Evolutionary conservation across 2,113 vertebrate genomes (phyloP).

Genomic region (Nibea albiflora): DNA sequence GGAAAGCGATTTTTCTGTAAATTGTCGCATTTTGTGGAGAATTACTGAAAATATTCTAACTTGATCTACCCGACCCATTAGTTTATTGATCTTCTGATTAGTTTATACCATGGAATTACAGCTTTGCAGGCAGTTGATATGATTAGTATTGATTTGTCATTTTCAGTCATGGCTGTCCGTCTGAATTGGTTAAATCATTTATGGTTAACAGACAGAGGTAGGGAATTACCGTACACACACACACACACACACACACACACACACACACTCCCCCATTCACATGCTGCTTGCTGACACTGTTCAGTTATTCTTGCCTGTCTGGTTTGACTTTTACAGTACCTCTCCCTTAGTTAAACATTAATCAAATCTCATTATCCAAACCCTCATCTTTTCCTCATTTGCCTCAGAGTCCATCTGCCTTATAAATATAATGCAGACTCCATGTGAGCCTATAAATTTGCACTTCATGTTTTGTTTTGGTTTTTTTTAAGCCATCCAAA

Average conservation of each 20-base stretch:
- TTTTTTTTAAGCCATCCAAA: slow-evolving; percentile 57
- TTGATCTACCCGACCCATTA: slow-evolving; percentile 41
- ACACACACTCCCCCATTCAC: slow-evolving; percentile 44
- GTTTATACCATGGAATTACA: slow-evolving; percentile 42
- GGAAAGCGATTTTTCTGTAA: slow-evolving; percentile 54
- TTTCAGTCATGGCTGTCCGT: slow-evolving; percentile 38
- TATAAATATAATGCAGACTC: slow-evolving; percentile 44
- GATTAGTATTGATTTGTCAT: slow-evolving; percentile 56
- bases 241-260: background rate
- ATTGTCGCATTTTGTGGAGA: slow-evolving; percentile 48
- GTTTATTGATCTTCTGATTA: slow-evolving; percentile 50
- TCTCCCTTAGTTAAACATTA: slow-evolving; percentile 78
- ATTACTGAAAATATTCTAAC: slow-evolving; percentile 41
- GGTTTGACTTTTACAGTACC: slow-evolving; percentile 70
- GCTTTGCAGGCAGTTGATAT: slow-evolving; percentile 36
- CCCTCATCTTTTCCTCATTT: slow-evolving; percentile 56
- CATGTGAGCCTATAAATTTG: slow-evolving; percentile 49
- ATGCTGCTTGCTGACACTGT: slow-evolving; percentile 55
- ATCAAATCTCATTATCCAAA: slow-evolving; percentile 69
- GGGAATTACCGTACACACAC: slow-evolving; percentile 24
- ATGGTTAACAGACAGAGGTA: slow-evolving; percentile 32
- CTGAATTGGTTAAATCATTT: slow-evolving; percentile 49
- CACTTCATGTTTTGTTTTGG: slow-evolving; percentile 65
- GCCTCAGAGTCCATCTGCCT: slow-evolving; percentile 35
- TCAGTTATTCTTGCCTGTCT: slow-evolving; percentile 67